phyloP scores from a whole-genome alignment of 2,113 vertebrate species.

The Crotalus tigris region DNA sequence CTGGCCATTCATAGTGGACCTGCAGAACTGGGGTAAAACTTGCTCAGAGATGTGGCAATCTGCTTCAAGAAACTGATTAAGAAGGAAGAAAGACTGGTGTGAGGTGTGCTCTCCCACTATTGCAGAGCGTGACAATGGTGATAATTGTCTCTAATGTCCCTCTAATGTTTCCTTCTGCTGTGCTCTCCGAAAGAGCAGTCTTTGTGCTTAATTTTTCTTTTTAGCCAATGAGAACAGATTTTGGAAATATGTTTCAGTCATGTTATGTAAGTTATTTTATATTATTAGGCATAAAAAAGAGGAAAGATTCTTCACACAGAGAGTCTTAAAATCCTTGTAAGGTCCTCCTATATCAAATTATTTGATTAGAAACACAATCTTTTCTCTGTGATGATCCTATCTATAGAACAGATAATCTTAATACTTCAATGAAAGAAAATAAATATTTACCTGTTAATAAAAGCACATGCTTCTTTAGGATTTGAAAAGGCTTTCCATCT shows the following conservation, averaged over 20 bases:
- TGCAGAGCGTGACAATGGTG: background rate
- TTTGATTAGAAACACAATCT: background rate
- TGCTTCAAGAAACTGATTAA: background rate
- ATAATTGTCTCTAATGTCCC: background rate
- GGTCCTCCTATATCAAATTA: background rate
- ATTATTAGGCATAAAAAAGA: background rate
- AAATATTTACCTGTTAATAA: constrained; percentile 74
- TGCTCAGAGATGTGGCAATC: background rate
- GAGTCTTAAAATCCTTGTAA: background rate
- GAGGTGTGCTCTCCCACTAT: background rate
- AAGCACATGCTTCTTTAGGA: constrained; percentile 77
- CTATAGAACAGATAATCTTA: background rate
- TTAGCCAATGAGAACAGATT: background rate
- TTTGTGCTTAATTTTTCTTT: background rate
- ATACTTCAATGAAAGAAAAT: background rate
- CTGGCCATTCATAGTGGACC: background rate
- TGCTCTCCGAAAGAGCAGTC: background rate
- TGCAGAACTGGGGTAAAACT: background rate
- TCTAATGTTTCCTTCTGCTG: background rate
- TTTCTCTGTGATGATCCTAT: background rate
- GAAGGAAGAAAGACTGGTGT: background rate
- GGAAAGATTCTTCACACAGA: background rate
- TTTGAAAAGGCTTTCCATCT: constrained; percentile 79
- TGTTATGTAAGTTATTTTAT: background rate
- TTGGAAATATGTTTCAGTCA: background rate